Evolutionary conservation across 2,797 vertebrate genomes (phyloP).

Genomic region (Notolepis coatsorum): DNA sequence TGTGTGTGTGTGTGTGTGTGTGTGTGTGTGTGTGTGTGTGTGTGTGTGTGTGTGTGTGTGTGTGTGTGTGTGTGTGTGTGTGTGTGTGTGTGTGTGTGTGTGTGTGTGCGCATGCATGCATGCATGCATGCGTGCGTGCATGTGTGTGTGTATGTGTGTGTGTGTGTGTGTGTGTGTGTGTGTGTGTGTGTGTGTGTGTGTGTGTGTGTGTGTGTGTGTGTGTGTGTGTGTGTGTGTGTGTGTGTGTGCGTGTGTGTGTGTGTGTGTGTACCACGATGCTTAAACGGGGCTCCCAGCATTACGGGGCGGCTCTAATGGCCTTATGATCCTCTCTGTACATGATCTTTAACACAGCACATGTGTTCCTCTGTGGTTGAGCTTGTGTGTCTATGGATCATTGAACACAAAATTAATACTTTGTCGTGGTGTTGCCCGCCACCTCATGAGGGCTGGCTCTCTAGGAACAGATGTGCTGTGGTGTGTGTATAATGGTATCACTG

Average conservation of each 20-base stretch:
- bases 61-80: neutral
- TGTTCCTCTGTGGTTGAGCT: no score
- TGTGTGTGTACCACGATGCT: slow-evolving; percentile 17
- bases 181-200: neutral
- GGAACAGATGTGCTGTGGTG: no score
- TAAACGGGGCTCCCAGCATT: slow-evolving; percentile 41
- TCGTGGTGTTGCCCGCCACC: no score
- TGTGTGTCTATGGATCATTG: no score
- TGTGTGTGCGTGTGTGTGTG: neutral
- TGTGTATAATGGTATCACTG: no score
- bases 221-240: slow-evolving; percentile 6
- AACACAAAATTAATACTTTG: no score
- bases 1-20: neutral
- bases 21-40: neutral
- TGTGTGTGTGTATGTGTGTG: neutral
- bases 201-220: no score
- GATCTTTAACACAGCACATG: no score
- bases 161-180: neutral
- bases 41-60: neutral
- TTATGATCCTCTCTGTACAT: no score
- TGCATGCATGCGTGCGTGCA: no score
- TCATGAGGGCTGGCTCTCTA: no score
- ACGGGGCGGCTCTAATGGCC: slow-evolving; percentile 27
- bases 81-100: neutral
- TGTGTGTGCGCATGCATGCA: no score